Evolutionary conservation across 2,888 invertebrate species (phyloP), one percentile per base, ranked within the genome.

Genomic region (Tuta absoluta): DNA sequence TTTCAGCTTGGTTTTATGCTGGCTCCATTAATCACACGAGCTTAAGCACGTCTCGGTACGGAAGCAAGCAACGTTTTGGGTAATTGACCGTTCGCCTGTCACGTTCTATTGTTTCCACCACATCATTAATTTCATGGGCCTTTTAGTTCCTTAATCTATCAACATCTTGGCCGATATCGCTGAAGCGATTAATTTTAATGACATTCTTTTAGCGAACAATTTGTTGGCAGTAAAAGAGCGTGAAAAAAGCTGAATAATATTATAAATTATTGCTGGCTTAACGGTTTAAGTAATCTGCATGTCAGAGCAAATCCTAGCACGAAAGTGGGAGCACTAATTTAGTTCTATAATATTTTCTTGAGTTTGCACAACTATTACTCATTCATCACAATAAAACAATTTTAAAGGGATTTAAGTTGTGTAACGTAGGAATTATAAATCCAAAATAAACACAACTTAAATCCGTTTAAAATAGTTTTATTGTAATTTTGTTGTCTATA

Each of bases 1-100:
- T 53, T 51, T 12, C 28, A 11, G 33, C 41, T n/a, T 56, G 57
- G 51, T 63, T 63, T 63, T 63, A 63, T 63, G 56, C 45, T 23
- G 56, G 56, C 10, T 21, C 33, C 63, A 63, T 63, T 58, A 63
- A 63, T 63, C 63, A 63, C 63, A 0, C 48, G 33, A 37, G 58
- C 58, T 63, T 48, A 28, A 41, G 63, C 63, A 41, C 58, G 63
- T 63, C 63, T 33, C 48, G 57, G 41, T 48, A n/a, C 49, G 33
- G 48, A 63, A 58, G 63, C 37, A 45, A 57, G 56, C 57, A 14
- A 11, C 56, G 58, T 63, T 63, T 63, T 58, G 63, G 48, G 14
- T 58, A 58, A 58, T 58, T 58, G 63, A 62, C 62, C 62, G 62
- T 19, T 51, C 17, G 62, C 62, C 45, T 60, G 62, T 49, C 62